These are phyloP conservation scores for Graphium colonna DNA, from an alignment of 2,888 invertebrate genomes.

Conservation along the genomic window DNA sequence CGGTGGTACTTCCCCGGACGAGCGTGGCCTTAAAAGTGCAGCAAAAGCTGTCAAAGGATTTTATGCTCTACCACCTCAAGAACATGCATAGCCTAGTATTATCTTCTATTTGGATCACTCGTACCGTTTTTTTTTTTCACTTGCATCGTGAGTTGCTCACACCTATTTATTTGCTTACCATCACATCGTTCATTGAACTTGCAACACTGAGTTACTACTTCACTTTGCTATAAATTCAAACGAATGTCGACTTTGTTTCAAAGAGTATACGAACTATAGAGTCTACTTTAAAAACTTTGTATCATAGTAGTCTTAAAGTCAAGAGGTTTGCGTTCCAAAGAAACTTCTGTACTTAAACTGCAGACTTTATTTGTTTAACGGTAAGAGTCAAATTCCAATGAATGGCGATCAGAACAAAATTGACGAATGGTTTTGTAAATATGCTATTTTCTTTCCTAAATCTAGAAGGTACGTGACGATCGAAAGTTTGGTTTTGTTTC, in stretches of 20 bases:
- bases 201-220: slow-evolving; percentile 16
- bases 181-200: slow-evolving; percentile 61
- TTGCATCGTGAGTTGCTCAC: slow-evolving; percentile 45
- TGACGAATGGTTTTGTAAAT: not conserved
- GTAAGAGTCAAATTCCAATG: not conserved
- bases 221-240: not conserved
- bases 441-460: not conserved
- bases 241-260: slow-evolving; percentile 29
- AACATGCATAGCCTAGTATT: slow-evolving; percentile 14
- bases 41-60: too few species aligned
- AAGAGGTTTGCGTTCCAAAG: slow-evolving; percentile 6
- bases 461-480: slow-evolving; percentile 3
- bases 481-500: not conserved
- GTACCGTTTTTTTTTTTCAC: slow-evolving; percentile 44
- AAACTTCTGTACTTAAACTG: not conserved
- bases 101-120: slow-evolving; percentile 28
- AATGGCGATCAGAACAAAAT: not conserved
- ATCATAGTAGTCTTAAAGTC: slow-evolving; percentile 3
- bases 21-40: too few species aligned
- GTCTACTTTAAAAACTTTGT: not conserved
- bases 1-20: too few species aligned
- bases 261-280: not conserved
- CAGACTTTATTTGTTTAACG: slow-evolving; percentile 1
- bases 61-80: too few species aligned
- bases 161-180: slow-evolving; percentile 65